A percentile compares a stretch with the other conserved stretches of the same genome.
Evolutionary conservation across 92 coral and sea anemone genomes (phyloP).

Genomic region (Zoanthus sociatus): DNA sequence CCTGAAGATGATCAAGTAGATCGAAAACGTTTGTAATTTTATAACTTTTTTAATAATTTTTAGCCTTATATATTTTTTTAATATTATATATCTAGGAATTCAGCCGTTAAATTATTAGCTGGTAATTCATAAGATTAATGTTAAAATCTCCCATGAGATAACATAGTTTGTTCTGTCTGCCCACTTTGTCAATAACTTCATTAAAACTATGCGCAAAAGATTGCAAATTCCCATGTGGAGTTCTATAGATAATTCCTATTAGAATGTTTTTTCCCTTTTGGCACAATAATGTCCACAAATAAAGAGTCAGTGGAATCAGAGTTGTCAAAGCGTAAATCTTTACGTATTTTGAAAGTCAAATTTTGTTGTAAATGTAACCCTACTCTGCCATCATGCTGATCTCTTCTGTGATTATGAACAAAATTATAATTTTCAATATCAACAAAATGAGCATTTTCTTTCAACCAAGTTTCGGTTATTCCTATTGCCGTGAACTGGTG

Average conservation of each 20-base stretch:
- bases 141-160: no score
- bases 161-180: no score
- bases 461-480: background rate
- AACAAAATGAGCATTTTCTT: background rate
- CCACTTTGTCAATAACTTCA: background rate
- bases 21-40: no score
- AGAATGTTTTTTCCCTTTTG: background rate
- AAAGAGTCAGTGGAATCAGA: background rate
- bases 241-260: background rate
- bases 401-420: background rate
- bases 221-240: background rate
- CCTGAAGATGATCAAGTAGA: no score
- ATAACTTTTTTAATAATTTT: no score
- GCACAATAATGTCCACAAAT: background rate
- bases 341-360: background rate
- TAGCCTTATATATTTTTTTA: no score
- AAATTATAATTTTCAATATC: background rate
- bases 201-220: background rate
- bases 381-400: background rate
- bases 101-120: no score
- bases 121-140: no score
- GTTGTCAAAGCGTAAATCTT: background rate
- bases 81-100: no score
- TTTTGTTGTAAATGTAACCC: background rate
- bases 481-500: background rate